A percentile compares a stretch with the other conserved stretches of the same genome.
Conservation (phyloP, 2,113 vertebrate species). For the Galeopterus variegatus region DNA sequence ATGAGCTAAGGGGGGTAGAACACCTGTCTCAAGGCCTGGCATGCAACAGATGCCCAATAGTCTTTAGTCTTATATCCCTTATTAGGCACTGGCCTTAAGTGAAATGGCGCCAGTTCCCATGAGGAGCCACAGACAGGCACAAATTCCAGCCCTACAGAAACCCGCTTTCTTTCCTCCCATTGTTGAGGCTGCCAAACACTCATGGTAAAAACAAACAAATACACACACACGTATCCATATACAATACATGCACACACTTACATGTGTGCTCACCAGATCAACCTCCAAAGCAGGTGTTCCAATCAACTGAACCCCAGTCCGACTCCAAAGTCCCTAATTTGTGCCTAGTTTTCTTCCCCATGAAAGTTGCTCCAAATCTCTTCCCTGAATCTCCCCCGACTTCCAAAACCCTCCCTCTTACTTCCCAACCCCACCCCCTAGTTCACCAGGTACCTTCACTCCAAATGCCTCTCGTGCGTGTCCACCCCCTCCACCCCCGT, state of each 20-base stretch:
- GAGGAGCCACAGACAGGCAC: background rate
- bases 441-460: background rate
- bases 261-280: background rate
- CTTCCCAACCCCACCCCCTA: background rate
- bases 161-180: background rate
- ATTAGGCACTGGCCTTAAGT: too few species aligned
- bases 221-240: background rate
- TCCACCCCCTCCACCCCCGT: background rate
- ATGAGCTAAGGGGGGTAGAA: background rate
- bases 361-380: background rate
- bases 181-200: background rate
- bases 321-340: too few species aligned
- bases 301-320: background rate
- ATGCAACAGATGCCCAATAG: background rate
- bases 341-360: background rate
- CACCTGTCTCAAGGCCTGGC: background rate
- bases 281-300: background rate
- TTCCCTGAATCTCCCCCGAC: background rate
- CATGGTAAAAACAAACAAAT: background rate
- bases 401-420: background rate
- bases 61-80: background rate
- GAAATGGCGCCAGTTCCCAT: background rate
- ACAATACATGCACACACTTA: background rate
- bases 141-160: background rate
- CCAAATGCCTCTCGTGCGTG: too few species aligned